Evolutionary conservation across 2,113 vertebrate genomes (phyloP).

Genomic region (Oreamnos americanus): DNA sequence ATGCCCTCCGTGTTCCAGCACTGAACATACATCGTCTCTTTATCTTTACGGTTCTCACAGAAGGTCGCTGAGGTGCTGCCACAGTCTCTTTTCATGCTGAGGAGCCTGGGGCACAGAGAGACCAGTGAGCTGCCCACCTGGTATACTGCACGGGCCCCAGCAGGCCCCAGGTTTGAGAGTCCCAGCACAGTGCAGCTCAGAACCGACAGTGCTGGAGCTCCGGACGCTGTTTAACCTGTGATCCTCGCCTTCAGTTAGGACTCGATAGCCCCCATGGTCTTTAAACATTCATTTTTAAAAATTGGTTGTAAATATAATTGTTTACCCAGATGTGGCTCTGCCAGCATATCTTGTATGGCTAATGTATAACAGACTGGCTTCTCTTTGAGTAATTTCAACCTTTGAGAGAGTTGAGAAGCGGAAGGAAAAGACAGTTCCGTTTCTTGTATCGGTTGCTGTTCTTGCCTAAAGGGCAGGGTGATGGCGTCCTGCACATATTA

Average conservation of each 20-base stretch:
- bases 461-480: neutral
- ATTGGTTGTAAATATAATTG: neutral
- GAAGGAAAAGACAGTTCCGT: neutral
- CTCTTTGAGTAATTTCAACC: neutral
- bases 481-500: fast-evolving
- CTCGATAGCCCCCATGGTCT: neutral
- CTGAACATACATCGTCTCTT: neutral
- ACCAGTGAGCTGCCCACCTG: neutral
- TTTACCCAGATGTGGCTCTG: neutral
- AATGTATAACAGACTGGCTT: fast-evolving
- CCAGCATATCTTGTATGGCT: neutral
- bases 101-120: neutral
- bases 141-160: too few relatives aligned
- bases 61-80: neutral
- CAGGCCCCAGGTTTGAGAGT: neutral
- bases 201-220: neutral
- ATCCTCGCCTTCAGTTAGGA: neutral
- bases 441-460: neutral
- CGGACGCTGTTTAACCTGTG: neutral
- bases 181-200: neutral
- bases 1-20: neutral
- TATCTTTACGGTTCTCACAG: neutral
- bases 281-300: neutral
- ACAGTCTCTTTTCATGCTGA: neutral
- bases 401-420: neutral